phyloP scores from a whole-genome alignment of 2,888 invertebrate species.

The Cephonodes hylas region DNA sequence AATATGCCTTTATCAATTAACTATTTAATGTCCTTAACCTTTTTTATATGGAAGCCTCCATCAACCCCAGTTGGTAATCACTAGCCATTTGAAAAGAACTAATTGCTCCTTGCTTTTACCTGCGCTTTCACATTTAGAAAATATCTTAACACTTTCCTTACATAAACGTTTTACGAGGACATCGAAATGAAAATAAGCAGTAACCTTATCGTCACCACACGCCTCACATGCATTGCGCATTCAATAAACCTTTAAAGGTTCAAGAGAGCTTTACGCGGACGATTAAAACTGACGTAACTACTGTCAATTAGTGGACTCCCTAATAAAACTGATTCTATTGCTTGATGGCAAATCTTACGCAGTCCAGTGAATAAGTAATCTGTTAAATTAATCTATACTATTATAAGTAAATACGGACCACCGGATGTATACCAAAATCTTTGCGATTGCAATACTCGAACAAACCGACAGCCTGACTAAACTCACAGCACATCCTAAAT shows the following conservation, averaged over 20 bases:
- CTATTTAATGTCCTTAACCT: background rate
- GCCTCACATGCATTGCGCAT: background rate
- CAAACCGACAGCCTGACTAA: too few relatives aligned
- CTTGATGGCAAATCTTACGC: too few relatives aligned
- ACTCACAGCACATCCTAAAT: too few relatives aligned
- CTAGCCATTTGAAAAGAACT: background rate
- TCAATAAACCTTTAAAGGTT: background rate
- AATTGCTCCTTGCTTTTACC: background rate
- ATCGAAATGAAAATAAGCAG: background rate
- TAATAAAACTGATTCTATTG: too few relatives aligned
- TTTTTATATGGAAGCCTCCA: background rate
- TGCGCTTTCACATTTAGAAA: background rate
- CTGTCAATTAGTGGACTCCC: background rate
- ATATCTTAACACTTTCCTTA: background rate
- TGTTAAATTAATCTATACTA: too few relatives aligned
- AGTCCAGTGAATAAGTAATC: too few relatives aligned
- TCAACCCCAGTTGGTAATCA: background rate
- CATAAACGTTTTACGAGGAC: background rate
- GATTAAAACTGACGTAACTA: background rate
- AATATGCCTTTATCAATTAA: background rate
- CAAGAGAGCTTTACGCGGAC: background rate
- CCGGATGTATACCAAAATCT: too few relatives aligned
- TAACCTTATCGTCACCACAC: background rate
- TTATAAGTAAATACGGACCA: too few relatives aligned
- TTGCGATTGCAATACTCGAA: too few relatives aligned